A percentile compares a stretch with the other conserved stretches of the same genome.
Evolutionary conservation across 2,888 invertebrate genomes (phyloP).

Genomic region (Sericinus montela): DNA sequence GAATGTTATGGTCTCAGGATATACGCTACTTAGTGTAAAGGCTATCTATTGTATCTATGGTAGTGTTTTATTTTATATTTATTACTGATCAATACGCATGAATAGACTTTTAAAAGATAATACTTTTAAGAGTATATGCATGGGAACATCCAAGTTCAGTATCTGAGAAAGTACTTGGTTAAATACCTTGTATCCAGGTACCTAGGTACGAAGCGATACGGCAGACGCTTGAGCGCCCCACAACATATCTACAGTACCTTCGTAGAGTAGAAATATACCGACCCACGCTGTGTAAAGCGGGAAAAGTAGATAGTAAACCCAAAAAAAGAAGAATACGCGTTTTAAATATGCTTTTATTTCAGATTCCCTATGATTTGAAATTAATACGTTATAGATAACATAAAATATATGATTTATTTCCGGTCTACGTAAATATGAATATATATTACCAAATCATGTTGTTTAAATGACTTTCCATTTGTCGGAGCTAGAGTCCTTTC

Average conservation of each 20-base stretch:
- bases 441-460: no score
- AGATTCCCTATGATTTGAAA: no score
- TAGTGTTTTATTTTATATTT: constrained; percentile 21
- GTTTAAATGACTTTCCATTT: no score
- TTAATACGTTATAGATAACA: no score
- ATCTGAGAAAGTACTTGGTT: constrained; percentile 5
- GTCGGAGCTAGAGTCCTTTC: no score
- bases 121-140: constrained; percentile 34
- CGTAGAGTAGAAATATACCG: constrained; percentile 18
- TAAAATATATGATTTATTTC: no score
- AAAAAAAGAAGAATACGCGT: constrained; percentile 4
- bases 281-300: constrained; percentile 38
- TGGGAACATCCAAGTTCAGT: constrained; percentile 44
- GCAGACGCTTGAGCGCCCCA: constrained; percentile 29
- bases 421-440: no score
- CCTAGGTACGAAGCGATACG: constrained; percentile 47
- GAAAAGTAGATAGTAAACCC: not conserved
- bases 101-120: no score
- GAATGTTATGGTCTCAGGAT: no score
- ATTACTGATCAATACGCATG: constrained; percentile 38
- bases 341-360: no score
- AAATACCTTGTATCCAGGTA: constrained; percentile 44
- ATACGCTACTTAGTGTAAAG: no score
- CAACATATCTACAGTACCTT: constrained; percentile 28
- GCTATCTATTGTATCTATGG: constrained; percentile 25